Base-by-base conservation (phyloP, 2,797 vertebrate genomes). In the Caiman crocodilus region DNA sequence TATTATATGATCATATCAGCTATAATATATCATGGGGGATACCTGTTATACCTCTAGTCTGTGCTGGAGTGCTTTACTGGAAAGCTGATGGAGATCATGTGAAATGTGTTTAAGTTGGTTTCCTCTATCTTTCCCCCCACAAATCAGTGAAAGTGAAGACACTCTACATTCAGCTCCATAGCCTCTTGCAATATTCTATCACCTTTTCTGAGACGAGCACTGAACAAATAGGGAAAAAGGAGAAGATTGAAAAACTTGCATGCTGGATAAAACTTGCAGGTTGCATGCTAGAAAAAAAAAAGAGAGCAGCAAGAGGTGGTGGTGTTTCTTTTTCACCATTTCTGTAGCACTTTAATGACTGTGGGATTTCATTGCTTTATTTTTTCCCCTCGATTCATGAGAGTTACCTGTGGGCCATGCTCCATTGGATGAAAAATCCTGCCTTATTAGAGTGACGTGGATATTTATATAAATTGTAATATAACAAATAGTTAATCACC, bases 381-480 rank as follows among this genome's bases (percentile, higher is more conserved):
- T 78, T 78, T 89, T 89, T 69, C 56, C 42, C 73, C 20, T 79
- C 82, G n/a, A 89, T 30, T 88, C 64, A 63, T 63, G 73, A 85
- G 61, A 73, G 80, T n/a, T 76, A 57, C 90, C 83, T 89, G 35
- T 79, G 83, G 69, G 83, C 79, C 32, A 8, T 6, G 18, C 88
- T 90, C 77, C 79, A 58, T 61, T 56, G 83, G 57, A 92, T 82
- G 79, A 79, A 23, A 89, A 90, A 93, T 92, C 87, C 59, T 58
- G 71, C 74, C 71, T 89, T 65, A 84, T 85, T 71, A 89, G 80
- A 60, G n/a, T 59, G n/a, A 35, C 30, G 90, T 58, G 67, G 65
- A 28, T 83, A 4, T 75, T 90, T 32, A 42, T 42, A 21, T 64
- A 81, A 92, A 42, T 50, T 73, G 21, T 26, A 56, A 28, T 76